Evolutionary conservation across 1,140 invertebrate genomes (phyloP).

Genomic region (Drosophila tsacasi): DNA sequence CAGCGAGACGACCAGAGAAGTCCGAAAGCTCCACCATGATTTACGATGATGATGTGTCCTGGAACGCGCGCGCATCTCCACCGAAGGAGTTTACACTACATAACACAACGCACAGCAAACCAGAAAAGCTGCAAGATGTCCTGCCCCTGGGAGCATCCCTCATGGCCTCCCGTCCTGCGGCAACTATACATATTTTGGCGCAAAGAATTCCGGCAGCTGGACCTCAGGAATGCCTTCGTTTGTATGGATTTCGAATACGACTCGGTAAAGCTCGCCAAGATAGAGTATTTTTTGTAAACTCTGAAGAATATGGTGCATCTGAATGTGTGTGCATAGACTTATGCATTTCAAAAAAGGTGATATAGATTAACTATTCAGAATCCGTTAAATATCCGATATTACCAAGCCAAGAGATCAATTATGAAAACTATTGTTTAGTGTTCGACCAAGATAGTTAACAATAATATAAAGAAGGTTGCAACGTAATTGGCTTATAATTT

Average conservation of each 20-base stretch:
- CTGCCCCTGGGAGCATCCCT: conserved; percentile 10
- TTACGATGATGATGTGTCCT: conserved; percentile 81
- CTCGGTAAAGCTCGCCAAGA: conserved; percentile 4
- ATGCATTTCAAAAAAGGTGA: background rate
- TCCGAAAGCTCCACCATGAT: conserved; percentile 76
- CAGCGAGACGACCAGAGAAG: conserved; percentile 47
- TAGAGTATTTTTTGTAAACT: background rate
- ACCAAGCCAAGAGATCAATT: background rate
- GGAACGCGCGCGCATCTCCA: conserved; percentile 60
- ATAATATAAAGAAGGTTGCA: background rate
- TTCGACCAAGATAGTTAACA: background rate
- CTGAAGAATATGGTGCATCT: too few relatives aligned
- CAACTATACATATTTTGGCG: conserved; percentile 47
- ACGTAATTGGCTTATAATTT: background rate
- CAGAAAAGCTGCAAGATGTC: conserved; percentile 40
- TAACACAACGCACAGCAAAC: conserved; percentile 23
- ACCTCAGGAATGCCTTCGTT: conserved; percentile 39
- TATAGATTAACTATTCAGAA: background rate
- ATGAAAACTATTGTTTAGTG: background rate
- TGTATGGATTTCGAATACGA: conserved; percentile 32
- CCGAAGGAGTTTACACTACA: conserved; percentile 37
- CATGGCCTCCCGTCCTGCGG: conserved; percentile 8
- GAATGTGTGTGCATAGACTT: too few relatives aligned
- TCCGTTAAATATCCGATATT: background rate
- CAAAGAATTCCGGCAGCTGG: conserved; percentile 43